Evolutionary conservation across 2,888 invertebrate species (phyloP), one percentile per base, ranked within the genome.

Genomic region (Resseliella maxima): DNA sequence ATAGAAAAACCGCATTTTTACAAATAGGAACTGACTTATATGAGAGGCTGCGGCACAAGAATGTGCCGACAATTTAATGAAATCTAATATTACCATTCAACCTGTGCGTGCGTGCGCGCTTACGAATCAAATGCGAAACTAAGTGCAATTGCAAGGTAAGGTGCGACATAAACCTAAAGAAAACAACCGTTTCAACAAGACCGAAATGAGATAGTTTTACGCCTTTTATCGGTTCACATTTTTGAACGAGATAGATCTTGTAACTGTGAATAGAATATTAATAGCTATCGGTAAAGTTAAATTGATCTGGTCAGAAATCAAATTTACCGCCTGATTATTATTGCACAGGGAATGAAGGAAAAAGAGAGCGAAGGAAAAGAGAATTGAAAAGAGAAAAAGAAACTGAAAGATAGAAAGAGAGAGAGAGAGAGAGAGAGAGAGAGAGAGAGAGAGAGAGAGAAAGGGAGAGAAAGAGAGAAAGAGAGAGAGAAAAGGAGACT

Each of bases 231-330:
- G 31, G 72, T 12, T 31, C 31, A 2, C 31, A 72, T 35, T 72
- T 31, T 12, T 59, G 59, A n/a, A 15, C 5, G 8, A 50, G n/a
- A 59, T 59, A 50, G 2, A 72, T 72, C 72, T 72, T 72, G 72
- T 72, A 72, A 72, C 72, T 72, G 72, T 72, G 72, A 72, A 72
- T n/a, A 72, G 72, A 72, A 72, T 72, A 72, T 72, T 72, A 72
- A 72, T 31, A 72, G 72, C 72, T 31, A 72, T 72, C 72, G 72
- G 72, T 72, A 72, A 72, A 72, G 21, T 72, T 35, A 31, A 72
- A 35, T 72, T 35, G 72, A 31, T 15, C 18, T 35, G 59, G 46
- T 15, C 72, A 35, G 31, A 72, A 72, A 72, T 72, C 27, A 31
- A 72, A 72, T 72, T 50, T 18, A 6, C 8, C 18, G 50, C 50